Evolutionary conservation across 2,113 vertebrate genomes (phyloP).

Genomic region (Paramormyrops kingsleyae): DNA sequence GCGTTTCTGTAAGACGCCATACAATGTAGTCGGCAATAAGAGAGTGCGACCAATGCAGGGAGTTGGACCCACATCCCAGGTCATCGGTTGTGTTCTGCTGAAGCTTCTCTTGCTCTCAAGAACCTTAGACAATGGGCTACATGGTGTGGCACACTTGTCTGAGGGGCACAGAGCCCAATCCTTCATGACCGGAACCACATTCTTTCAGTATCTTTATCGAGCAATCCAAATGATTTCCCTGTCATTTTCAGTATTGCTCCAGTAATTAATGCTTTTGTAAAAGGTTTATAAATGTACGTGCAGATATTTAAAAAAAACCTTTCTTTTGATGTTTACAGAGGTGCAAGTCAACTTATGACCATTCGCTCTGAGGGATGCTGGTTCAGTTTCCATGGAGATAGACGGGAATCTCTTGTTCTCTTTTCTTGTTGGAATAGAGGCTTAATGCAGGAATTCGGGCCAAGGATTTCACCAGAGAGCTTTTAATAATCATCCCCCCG

Average conservation of each 20-base stretch:
- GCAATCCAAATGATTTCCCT: background rate
- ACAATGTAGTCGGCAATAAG: background rate
- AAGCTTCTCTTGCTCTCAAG: background rate
- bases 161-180: background rate
- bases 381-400: slow-evolving; percentile 10
- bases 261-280: background rate
- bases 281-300: background rate
- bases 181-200: background rate
- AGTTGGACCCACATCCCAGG: background rate
- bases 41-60: background rate
- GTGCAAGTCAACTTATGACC: background rate
- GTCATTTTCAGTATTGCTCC: background rate
- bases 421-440: background rate
- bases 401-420: background rate
- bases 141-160: background rate
- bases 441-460: background rate
- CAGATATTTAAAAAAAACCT: background rate
- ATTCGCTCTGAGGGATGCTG: background rate
- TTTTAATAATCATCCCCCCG: background rate
- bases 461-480: background rate
- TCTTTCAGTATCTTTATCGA: background rate
- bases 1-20: background rate
- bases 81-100: background rate
- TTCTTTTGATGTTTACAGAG: background rate
- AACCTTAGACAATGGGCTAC: background rate